A percentile compares a stretch with the other conserved stretches of the same genome.
phyloP scores from a whole-genome alignment of 2,888 invertebrate species.

The Argyresthia goedartella region DNA sequence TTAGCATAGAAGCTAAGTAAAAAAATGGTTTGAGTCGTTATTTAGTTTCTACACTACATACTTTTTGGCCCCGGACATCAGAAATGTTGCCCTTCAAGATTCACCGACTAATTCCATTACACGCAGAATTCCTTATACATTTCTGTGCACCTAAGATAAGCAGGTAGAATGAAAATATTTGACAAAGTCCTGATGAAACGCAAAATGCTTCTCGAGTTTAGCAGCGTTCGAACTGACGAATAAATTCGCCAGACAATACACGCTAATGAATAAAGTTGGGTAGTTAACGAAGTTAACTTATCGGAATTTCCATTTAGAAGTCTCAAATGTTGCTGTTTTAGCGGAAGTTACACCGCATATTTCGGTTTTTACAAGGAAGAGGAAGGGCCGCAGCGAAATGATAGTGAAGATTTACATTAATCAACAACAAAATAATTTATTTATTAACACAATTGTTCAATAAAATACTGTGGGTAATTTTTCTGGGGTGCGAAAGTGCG shows the following conservation, averaged over 20 bases:
- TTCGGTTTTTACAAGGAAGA: constrained; percentile 19
- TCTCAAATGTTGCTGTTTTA: constrained; percentile 38
- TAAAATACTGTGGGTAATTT: no score
- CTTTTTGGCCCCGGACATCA: no score
- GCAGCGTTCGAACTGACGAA: constrained; percentile 47
- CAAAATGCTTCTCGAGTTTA: constrained; percentile 39
- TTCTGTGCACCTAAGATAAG: constrained; percentile 45
- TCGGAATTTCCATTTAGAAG: constrained; percentile 47
- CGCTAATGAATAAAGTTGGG: constrained; percentile 66
- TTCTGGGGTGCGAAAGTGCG: no score
- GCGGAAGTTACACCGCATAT: constrained; percentile 35
- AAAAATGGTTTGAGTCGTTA: no score
- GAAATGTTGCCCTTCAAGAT: no score
- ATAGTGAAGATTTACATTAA: no score
- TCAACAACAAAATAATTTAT: no score
- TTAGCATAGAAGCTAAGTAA: no score
- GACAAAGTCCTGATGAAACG: constrained; percentile 23
- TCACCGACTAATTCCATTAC: not conserved
- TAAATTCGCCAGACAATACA: constrained; percentile 64
- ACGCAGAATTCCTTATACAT: constrained; percentile 11
- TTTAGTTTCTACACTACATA: no score
- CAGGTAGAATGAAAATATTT: constrained; percentile 50
- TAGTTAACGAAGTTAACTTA: constrained; percentile 59
- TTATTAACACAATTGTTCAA: no score
- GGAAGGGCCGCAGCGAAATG: constrained; percentile 6